A percentile compares a stretch with the other conserved stretches of the same genome.
Conservation (phyloP, 1,140 invertebrate genomes). For the Augochlora pura region DNA sequence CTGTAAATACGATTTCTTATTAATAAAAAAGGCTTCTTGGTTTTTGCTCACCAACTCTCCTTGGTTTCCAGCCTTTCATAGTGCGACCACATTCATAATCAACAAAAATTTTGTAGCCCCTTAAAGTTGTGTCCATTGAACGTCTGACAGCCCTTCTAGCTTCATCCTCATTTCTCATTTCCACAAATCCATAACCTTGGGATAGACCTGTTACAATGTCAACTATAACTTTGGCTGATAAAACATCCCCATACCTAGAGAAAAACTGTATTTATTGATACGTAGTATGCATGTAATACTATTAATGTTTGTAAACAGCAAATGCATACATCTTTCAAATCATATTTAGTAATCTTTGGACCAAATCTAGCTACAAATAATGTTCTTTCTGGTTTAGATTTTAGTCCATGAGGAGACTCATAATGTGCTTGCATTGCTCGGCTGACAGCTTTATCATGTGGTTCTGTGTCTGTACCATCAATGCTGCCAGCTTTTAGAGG, state of each 20-base stretch:
- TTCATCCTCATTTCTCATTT: conserved; percentile 85
- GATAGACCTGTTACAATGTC: conserved; percentile 92
- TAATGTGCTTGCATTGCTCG: conserved; percentile 88
- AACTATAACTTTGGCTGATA: conserved; percentile 85
- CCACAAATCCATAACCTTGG: conserved; percentile 92
- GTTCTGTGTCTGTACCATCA: conserved; percentile 90
- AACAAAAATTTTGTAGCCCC: conserved; percentile 85
- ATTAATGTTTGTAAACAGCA: background rate
- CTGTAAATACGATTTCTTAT: background rate
- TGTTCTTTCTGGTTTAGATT: conserved; percentile 86
- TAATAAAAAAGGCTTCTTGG: background rate
- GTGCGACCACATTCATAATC: conserved; percentile 85
- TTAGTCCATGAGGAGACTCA: conserved; percentile 84
- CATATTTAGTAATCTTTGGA: conserved; percentile 83
- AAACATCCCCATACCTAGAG: conserved; percentile 85
- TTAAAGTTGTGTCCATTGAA: conserved; percentile 81
- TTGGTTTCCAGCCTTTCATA: conserved; percentile 90
- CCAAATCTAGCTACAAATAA: conserved; percentile 90
- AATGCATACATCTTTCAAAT: conserved; percentile 69
- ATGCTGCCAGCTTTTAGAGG: conserved; percentile 90
- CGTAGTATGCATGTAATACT: background rate
- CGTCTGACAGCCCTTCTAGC: conserved; percentile 83
- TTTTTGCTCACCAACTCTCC: conserved; percentile 83
- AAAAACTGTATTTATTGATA: conserved; percentile 80
- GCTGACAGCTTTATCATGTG: conserved; percentile 90